Evolutionary conservation across 2,888 invertebrate genomes (phyloP).

Genomic region (Drosophila melanosoma): DNA sequence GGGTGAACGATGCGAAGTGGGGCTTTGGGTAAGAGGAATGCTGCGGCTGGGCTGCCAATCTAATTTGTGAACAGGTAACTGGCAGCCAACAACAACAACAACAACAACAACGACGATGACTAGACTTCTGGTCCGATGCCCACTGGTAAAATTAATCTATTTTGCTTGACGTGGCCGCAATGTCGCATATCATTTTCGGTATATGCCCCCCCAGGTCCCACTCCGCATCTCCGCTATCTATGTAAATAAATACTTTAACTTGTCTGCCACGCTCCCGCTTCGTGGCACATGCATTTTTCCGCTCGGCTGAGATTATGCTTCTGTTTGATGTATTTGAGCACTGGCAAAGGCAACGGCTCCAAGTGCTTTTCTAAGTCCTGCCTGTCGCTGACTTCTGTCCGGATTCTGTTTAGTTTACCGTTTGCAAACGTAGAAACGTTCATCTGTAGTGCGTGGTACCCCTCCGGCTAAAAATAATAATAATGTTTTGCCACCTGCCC

Average conservation of each 20-base stretch:
- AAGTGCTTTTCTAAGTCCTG: conserved; percentile 33
- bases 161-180: conserved; percentile 76
- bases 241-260: conserved; percentile 44
- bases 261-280: conserved; percentile 17
- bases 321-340: conserved; percentile 75
- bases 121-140: conserved; percentile 68
- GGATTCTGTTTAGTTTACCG: conserved; percentile 28
- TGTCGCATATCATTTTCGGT: conserved; percentile 75
- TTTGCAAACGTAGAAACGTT: conserved; percentile 15
- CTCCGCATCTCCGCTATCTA: conserved; percentile 14
- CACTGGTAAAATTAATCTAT: conserved; percentile 78
- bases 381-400: conserved; percentile 17
- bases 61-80: conserved; percentile 52
- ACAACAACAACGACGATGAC: background rate
- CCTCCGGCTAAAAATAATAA: conserved; percentile 1
- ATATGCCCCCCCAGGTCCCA: background rate
- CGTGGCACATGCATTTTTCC: conserved; percentile 69
- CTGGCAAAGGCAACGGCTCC: conserved; percentile 46
- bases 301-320: conserved; percentile 72
- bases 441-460: conserved; percentile 11
- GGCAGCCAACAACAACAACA: conserved; percentile 2
- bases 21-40: conserved; percentile 2
- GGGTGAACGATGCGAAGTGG: background rate
- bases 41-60: conserved; percentile 48
- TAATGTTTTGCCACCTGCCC: conserved; percentile 25